Evolutionary conservation across 2,888 invertebrate genomes (phyloP).

Genomic region (Apotomis capreana): DNA sequence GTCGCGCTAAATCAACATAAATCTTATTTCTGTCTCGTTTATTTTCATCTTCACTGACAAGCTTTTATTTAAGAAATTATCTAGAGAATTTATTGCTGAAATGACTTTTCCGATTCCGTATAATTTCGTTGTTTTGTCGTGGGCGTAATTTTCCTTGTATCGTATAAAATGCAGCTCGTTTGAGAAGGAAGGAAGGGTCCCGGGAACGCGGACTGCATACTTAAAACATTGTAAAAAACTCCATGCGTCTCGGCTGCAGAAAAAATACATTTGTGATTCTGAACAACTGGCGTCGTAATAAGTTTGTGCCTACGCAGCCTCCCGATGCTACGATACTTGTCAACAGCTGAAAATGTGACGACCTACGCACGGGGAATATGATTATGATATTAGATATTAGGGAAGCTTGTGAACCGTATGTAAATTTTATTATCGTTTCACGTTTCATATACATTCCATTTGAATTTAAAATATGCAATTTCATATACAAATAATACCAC

Average conservation of each 20-base stretch:
- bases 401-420: slow-evolving; percentile 28
- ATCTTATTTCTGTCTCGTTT: slow-evolving; percentile 42
- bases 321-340: slow-evolving; percentile 34
- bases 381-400: slow-evolving; percentile 29
- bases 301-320: slow-evolving; percentile 38
- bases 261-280: slow-evolving; percentile 47
- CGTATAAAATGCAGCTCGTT: slow-evolving; percentile 67
- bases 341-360: slow-evolving; percentile 37
- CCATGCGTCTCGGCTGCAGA: slow-evolving; percentile 54
- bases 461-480: slow-evolving; percentile 18
- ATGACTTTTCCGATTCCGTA: slow-evolving; percentile 37
- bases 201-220: slow-evolving; percentile 67
- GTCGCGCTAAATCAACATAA: slow-evolving; percentile 46
- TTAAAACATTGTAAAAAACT: slow-evolving; percentile 69
- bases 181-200: slow-evolving; percentile 49
- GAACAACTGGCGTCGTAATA: slow-evolving; percentile 45
- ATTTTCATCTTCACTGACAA: slow-evolving; percentile 42
- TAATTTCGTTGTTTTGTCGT: slow-evolving; percentile 35
- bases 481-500: background rate
- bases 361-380: slow-evolving; percentile 27
- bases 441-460: slow-evolving; percentile 20
- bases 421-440: slow-evolving; percentile 30
- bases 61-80: slow-evolving; percentile 40
- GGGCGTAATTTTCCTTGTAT: slow-evolving; percentile 44
- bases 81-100: slow-evolving; percentile 34